Evolutionary conservation across 2,888 invertebrate species (phyloP), one percentile per base, ranked within the genome.

Genomic region (Tyria jacobaeae): DNA sequence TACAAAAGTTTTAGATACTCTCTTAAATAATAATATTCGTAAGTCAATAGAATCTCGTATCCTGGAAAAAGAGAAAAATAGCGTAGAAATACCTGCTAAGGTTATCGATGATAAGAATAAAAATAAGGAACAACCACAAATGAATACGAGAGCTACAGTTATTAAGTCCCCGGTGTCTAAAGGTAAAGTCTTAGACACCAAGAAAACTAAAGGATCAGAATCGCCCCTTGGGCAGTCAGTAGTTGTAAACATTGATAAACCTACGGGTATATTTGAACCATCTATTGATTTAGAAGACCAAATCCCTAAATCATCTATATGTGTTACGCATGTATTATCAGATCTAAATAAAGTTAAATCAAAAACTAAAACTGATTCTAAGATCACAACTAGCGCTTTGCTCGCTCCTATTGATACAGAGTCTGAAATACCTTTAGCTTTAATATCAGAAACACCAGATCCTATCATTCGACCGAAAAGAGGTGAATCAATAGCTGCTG

Each of bases 191-290:
- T 68, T 93, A 17, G 95, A 95, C 59, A 76, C 86, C 1, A 95
- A 94, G 73, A 94, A 93, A 79, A 76, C 86, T 0, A 94, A 88
- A 79, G 67, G 78, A 9, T 57, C 83, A 14, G 91, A 92, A 62
- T 59, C 80, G 47, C 62, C 73, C 39, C 61, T 80, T 48, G 89
- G 88, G 62, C 83, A 83, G 66, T 78, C 83, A 15, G 74, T 90
- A 24, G 88, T 93, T 35, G 89, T 94, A 0, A 92, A 92, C 79
- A 87, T 91, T 5, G 94, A 94, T 73, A 91, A 91, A 71, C 96
- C 96, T 0, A 96, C 96, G 0, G 96, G 96, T 9, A 95, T 96
- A 76, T 96, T 96, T 84, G 96, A 96, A 80, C 95, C 96, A 0
- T 95, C 96, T 2, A 89, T 96, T 35, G 96, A 96, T 84, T 88